Evolutionary conservation across 2,113 vertebrate genomes (phyloP), one percentile per base, ranked within the genome.

Genomic region (Sterna hirundo): DNA sequence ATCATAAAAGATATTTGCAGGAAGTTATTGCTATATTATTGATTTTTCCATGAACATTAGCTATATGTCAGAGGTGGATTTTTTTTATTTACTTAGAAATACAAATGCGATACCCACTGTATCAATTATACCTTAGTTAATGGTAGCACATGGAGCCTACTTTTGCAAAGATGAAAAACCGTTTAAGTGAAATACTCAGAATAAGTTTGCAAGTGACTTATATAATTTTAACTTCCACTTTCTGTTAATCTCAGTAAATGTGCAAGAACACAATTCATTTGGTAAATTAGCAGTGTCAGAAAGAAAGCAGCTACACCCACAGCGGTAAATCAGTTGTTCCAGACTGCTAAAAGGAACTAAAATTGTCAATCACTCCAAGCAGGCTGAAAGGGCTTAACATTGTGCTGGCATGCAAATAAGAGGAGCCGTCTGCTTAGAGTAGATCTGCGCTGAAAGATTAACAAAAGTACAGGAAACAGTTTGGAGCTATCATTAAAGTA

Each of bases 221-320:
- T 8, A 51, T 93, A 95, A 88, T 90, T 94, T 93, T 92, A 91
- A 83, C 51, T 90, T 94, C 68, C 21, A 91, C 32, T 93, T 95
- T 84, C 76, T 91, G 21, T 86, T 93, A 78, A 42, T 95, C 55
- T 75, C 62, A 68, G 52, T 74, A 91, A 94, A 95, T 64, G 74
- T 79, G 58, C 34, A 88, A 78, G 88, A 96, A 81, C 68, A 95
- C 57, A 96, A 95, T 95, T 95, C 47, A 69, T 94, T 92, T 74
- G 52, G 68, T 96, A 93, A 96, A 94, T 96, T 87, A 95, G 27
- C 51, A 88, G 60, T 77, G 57, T 86, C 88, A 80, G 76, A 93
- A 96, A 94, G 82, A 88, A 95, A 97, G 80, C 51, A 78, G 66
- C 82, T 93, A 91, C 94, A 93, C 94, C 94, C 94, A 97, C 90